Base-by-base conservation (phyloP, 2,113 vertebrate species). In the Mobula birostris region DNA sequence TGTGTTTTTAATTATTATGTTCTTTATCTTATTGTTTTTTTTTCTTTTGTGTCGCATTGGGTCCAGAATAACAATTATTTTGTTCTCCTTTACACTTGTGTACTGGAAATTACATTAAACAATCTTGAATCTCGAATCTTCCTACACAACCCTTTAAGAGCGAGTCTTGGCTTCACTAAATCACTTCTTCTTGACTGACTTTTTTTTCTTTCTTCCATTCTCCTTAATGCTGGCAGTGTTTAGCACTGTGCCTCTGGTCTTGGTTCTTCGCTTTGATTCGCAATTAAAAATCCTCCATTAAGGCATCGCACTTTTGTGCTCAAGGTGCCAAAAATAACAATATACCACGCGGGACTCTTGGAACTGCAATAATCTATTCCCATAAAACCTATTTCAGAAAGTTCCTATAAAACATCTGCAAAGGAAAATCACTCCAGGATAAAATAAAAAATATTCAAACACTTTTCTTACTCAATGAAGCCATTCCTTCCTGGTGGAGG, bases 361-460 rank as follows among this genome's bases (percentile, higher is more conserved):
- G 19, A 48, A 61, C 58, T 87, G 24, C 56, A 87, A 87, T 63
- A 87, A 61, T 61, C 56, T 61, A 61, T 87, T 87, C 48, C 56
- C 83, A 90, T 29, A 66, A 90, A 90, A 88, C 14, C 85, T 66
- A 90, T 90, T 90, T 66, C n/a, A 90, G 61, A 90, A 66, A 90
- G 85, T 90, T 90, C 63, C 11, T 90, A 12, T 32, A 32, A 66
- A 66, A 90, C 48, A 90, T 68, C 61, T 32, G 85, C 63, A 90
- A 68, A 68, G n/a, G 12, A 36, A 90, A 90, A 90, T 68, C 63
- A 90, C 85, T 90, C 85, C 61, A 32, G 85, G 58, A 29, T 32
- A 90, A 90, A 87, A 61, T 48, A 11, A 27, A 66, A 68, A 68
- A 61, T 48, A 82, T 90, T 63, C 61, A 66, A 63, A 32, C 61